A percentile compares a stretch with the other conserved stretches of the same genome.
Conservation (phyloP, 1,140 invertebrate genomes). For the Anadara kagoshimensis region DNA sequence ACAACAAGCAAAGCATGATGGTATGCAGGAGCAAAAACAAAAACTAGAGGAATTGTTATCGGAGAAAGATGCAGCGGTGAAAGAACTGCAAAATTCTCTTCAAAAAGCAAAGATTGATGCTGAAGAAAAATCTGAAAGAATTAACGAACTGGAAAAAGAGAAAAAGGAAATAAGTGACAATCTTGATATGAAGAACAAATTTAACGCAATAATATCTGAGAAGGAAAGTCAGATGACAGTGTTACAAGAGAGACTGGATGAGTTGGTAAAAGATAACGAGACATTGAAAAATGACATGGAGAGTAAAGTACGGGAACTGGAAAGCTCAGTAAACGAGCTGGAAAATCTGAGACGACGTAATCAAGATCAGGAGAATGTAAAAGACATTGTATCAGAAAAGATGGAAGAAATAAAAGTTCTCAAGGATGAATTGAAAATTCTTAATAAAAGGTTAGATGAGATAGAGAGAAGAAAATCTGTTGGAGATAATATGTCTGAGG, state of each 20-base stretch:
- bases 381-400: too few species aligned
- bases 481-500: too few species aligned
- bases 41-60: background rate
- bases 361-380: background rate
- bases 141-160: background rate
- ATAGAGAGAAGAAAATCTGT: too few species aligned
- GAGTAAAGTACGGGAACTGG: background rate
- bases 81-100: background rate
- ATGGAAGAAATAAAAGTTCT: too few species aligned
- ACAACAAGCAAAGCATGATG: background rate
- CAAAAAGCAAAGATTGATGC: background rate
- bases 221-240: too few species aligned
- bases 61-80: background rate
- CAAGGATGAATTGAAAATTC: too few species aligned
- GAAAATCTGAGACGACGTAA: background rate
- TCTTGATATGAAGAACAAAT: background rate
- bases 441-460: too few species aligned
- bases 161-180: background rate
- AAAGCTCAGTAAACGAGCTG: background rate
- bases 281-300: background rate
- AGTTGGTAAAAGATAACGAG: background rate
- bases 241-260: background rate
- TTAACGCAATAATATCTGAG: too few species aligned
- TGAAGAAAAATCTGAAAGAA: background rate
- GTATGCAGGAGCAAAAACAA: background rate